Conservation (phyloP, 2,797 vertebrate species). For the Coccyzus lansbergi region DNA sequence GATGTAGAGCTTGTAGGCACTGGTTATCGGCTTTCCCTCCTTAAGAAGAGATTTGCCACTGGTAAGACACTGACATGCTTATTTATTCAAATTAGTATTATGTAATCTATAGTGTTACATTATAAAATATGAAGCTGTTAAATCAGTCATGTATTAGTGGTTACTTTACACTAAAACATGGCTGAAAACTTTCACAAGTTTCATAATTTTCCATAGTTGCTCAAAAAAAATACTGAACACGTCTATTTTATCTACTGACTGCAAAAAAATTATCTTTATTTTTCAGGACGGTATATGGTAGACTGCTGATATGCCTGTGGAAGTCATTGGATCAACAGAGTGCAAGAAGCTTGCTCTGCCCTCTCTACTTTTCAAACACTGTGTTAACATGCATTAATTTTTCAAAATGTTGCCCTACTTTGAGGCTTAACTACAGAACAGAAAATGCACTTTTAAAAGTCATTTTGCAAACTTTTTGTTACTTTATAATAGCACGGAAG, state of each 20-base stretch:
- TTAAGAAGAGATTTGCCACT: conserved; percentile 95
- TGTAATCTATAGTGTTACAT: not conserved
- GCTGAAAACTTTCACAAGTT: not conserved
- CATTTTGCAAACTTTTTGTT: conserved; percentile 81
- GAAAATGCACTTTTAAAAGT: conserved; percentile 82
- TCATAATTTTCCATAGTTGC: not conserved
- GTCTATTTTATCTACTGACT: not conserved
- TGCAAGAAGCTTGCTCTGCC: conserved; percentile 66
- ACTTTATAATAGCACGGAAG: conserved; percentile 91
- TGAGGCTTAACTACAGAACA: conserved; percentile 74
- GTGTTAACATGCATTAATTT: conserved; percentile 72
- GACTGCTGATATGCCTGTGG: conserved; percentile 86
- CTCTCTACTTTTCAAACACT: conserved; percentile 76
- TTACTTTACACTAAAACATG: not conserved
- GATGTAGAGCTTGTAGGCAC: conserved; percentile 91
- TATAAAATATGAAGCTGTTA: not conserved
- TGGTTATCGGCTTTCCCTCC: conserved; percentile 93
- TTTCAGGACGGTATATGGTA: conserved; percentile 95
- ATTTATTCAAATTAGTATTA: not conserved
- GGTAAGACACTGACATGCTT: conserved; percentile 76
- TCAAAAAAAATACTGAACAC: not conserved
- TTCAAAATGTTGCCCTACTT: conserved; percentile 66
- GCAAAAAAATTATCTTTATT: conserved; percentile 44
- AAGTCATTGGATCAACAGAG: conserved; percentile 50
- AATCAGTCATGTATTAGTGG: not conserved